Evolutionary conservation across 2,888 invertebrate species (phyloP), one percentile per base, ranked within the genome.

Genomic region (Balanococcus diminutus): DNA sequence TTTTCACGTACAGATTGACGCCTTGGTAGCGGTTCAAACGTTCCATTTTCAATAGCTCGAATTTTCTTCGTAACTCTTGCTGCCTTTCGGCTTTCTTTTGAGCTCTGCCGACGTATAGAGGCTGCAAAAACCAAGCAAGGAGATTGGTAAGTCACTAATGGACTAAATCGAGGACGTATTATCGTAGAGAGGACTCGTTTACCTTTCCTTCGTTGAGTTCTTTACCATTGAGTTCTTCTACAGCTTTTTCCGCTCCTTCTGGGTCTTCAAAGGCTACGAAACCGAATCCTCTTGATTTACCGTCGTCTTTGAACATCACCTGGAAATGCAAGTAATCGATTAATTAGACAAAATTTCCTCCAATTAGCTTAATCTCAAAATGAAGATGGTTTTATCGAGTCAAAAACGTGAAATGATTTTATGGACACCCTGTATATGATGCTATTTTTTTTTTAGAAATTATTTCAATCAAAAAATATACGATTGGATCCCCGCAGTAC

Each of bases 71-170:
- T 22, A 99, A 91, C 90, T 99, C 99, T 89, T 97, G 96, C 90
- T 98, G 97, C 86, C 99, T 95, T 90, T 99, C 99, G n/a, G 96
- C 96, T 91, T 98, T 98, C 92, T 99, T 99, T 91, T 99, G 99
- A 84, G 99, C 99, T 87, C 99, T 94, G 39, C 98, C 98, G 16
- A 99, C 99, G 91, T 97, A 99, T 89, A 99, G 91, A 39, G 94
- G 93, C 90, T 90, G 88, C 6, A 16, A 28, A 5, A 28, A 28
- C 25, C 6, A 67, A 6, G 16, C 8, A 42, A 42, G 11, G 11
- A 11, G 42, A 14, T 42, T 36, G n/a, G n/a, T n/a, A 36, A 36
- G 8, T 36, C 8, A 36, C 36, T 3, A 36, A 36, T 8, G 36
- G 8, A 36, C n/a, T n/a, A n/a, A n/a, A n/a, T n/a, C n/a, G n/a